Percentiles rank a stretch among this genome's conserved stretches.
Evolutionary conservation across 1,140 invertebrate species (phyloP).

Genomic region (Dufourea novaeangliae): DNA sequence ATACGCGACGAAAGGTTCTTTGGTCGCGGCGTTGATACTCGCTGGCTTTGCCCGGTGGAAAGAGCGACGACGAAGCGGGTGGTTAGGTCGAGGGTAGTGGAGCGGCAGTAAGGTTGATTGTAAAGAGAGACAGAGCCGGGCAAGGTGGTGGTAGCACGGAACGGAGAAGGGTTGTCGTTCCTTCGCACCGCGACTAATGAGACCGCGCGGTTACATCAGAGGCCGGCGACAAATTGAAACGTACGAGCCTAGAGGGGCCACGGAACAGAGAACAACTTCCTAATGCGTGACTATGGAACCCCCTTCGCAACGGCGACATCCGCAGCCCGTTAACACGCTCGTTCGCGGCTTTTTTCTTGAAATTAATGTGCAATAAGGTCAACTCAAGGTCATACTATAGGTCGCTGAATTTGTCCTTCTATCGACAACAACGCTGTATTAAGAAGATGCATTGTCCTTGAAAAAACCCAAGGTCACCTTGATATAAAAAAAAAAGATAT

Average conservation of each 20-base stretch:
- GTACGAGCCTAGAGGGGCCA: slow-evolving; percentile 75
- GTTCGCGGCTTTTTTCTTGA: too few relatives aligned
- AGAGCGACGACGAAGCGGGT: slow-evolving; percentile 53
- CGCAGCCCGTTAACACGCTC: slow-evolving; percentile 61
- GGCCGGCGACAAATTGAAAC: slow-evolving; percentile 79
- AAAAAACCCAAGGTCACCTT: too few relatives aligned
- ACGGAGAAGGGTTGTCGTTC: slow-evolving; percentile 65
- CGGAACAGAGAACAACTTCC: slow-evolving; percentile 66
- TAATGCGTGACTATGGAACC: slow-evolving; percentile 67
- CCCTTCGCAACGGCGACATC: slow-evolving; percentile 44
- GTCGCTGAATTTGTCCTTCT: too few relatives aligned
- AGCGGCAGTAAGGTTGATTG: slow-evolving; percentile 76
- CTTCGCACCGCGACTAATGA: slow-evolving; percentile 76
- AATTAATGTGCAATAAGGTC: too few relatives aligned
- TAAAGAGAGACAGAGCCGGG: slow-evolving; percentile 67
- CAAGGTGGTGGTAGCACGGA: slow-evolving; percentile 27
- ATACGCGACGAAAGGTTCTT: slow-evolving; percentile 26
- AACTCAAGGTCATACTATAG: too few relatives aligned
- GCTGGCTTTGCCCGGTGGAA: slow-evolving; percentile 20
- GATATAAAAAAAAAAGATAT: too few relatives aligned
- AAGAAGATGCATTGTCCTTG: too few relatives aligned
- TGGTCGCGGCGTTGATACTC: not conserved
- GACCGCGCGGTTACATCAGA: slow-evolving; percentile 79
- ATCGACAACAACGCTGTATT: too few relatives aligned
- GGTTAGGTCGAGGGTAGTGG: slow-evolving; percentile 68